Evolutionary conservation across 2,888 invertebrate genomes (phyloP).

Genomic region (Pandemis cinnamomeana): DNA sequence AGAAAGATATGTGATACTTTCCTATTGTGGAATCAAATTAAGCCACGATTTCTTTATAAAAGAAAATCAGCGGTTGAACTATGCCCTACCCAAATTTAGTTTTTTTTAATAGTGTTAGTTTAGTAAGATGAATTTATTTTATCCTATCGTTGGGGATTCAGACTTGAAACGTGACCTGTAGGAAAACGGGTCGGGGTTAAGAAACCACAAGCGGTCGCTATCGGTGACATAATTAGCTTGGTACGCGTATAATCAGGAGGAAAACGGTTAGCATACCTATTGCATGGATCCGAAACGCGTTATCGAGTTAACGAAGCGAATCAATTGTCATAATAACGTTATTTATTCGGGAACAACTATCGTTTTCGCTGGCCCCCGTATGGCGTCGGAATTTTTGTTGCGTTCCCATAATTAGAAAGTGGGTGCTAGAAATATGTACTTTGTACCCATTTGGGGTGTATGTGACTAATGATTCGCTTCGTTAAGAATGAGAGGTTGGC

Average conservation of each 20-base stretch:
- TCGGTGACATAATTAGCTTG: conserved; percentile 8
- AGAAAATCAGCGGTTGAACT: background rate
- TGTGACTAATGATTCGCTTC: background rate
- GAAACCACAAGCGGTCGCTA: conserved; percentile 12
- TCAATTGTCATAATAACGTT: background rate
- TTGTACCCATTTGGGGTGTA: background rate
- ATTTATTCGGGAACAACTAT: background rate
- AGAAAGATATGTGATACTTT: conserved; percentile 80
- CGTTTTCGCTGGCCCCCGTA: background rate
- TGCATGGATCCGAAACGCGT: background rate
- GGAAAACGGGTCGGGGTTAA: conserved; percentile 8
- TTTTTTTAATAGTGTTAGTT: background rate
- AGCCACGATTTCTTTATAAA: background rate
- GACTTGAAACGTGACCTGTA: conserved; percentile 9
- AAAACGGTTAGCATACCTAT: conserved; percentile 14
- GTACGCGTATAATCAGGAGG: conserved; percentile 23
- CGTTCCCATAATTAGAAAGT: background rate
- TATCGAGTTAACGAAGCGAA: conserved; percentile 3
- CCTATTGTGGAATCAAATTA: conserved; percentile 58
- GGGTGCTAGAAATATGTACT: background rate
- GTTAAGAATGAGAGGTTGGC: background rate
- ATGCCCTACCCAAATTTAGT: background rate
- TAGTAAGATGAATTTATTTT: background rate
- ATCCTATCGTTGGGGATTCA: background rate
- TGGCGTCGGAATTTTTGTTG: background rate